Evolutionary conservation across 2,888 invertebrate genomes (phyloP), one percentile per base, ranked within the genome.

Genomic region (Watsonalla cultraria): DNA sequence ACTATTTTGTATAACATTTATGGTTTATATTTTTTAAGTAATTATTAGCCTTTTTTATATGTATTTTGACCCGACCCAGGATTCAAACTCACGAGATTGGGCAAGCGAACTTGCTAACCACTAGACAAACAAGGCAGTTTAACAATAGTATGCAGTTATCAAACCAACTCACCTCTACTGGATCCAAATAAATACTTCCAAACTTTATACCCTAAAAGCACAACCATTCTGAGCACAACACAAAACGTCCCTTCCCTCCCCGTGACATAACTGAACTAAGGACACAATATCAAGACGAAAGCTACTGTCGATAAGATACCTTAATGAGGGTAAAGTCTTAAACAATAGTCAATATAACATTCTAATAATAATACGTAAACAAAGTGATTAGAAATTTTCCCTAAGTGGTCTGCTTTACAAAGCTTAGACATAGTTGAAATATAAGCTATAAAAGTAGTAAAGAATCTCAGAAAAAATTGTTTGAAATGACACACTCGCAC

Each of bases 251-350:
- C 37, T 4, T 46, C 39, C 14, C 1, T 8, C n/a, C 6, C 49
- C 37, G 58, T n/a, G 45, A 54, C 50, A 68, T 66, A 70, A 68
- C 52, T 46, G 45, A 6, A 51, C 55, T 48, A 52, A 57, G n/a
- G 50, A 9, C 35, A 55, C 45, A 54, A 60, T 54, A 42, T n/a
- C 60, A 59, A 47, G 37, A 59, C 48, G 56, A 61, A 65, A 55
- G 48, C 50, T 59, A 47, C 35, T 7, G 8, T n/a, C 7, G 65
- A 70, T 65, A 66, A 68, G 46, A 55, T 45, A 60, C 61, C 33
- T 57, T 72, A 73, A 73, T 67, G 70, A 67, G 65, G 54, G 51
- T 61, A 57, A 65, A 65, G 60, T 66, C 64, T 59, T 64, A 61
- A 63, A 52, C 55, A 52, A 60, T 62, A 37, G 37, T 8, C 37